Evolutionary conservation across 2,113 vertebrate species (phyloP).

Genomic region (Tragulus kanchil): DNA sequence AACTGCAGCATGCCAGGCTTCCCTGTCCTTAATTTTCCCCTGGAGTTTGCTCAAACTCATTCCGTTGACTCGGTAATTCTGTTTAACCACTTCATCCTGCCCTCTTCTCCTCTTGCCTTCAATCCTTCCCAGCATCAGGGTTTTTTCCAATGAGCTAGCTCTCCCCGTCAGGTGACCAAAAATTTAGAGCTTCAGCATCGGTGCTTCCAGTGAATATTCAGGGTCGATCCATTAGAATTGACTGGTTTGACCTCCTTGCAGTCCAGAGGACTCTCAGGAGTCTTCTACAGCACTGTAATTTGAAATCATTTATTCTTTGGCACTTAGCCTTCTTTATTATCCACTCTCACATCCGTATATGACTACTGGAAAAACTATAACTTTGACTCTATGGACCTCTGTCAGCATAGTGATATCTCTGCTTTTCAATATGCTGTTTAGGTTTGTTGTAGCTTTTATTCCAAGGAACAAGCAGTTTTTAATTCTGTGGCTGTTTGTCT

Average conservation of each 20-base stretch:
- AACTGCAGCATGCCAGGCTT: background rate
- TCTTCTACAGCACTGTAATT: background rate
- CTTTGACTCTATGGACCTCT: background rate
- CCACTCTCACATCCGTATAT: background rate
- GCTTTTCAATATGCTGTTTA: background rate
- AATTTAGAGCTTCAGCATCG: background rate
- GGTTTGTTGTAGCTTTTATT: background rate
- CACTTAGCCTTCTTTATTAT: background rate
- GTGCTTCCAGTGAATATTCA: background rate
- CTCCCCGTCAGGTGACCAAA: too few relatives aligned
- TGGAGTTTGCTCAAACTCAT: background rate
- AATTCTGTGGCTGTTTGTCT: background rate
- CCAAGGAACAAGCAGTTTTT: background rate
- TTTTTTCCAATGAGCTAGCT: background rate
- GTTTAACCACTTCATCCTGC: background rate
- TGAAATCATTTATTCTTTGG: background rate
- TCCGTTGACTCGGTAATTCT: background rate
- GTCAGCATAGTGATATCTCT: background rate
- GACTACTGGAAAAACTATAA: background rate
- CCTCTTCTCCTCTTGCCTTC: background rate
- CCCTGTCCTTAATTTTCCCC: background rate
- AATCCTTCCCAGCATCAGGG: background rate
- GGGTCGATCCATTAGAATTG: background rate
- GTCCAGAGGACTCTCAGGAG: background rate
- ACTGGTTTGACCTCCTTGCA: background rate